These are phyloP conservation scores for Macroglossus sobrinus DNA, from an alignment of 2,113 vertebrate species.

Conservation along the genomic window DNA sequence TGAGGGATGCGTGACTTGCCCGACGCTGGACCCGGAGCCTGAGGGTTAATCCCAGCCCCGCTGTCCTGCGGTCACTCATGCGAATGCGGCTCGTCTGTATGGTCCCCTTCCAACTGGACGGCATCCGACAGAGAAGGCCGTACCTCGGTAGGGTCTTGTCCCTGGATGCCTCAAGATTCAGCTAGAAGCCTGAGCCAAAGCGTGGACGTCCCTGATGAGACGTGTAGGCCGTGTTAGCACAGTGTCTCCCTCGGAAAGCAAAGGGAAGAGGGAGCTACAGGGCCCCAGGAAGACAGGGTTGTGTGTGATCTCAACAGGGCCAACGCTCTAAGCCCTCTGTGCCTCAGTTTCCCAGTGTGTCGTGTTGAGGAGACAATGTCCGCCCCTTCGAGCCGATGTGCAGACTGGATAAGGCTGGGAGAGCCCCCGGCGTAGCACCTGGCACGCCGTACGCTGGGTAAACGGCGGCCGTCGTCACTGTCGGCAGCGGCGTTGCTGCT, in stretches of 20 bases:
- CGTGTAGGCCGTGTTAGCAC: not conserved
- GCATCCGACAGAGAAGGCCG: fast-evolving
- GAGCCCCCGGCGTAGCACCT: not conserved
- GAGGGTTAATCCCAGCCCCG: not conserved
- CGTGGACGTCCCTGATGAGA: not conserved
- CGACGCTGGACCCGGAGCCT: not conserved
- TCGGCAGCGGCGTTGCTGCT: not conserved
- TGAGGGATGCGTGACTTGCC: not conserved
- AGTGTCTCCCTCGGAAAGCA: not conserved
- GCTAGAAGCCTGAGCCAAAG: not conserved
- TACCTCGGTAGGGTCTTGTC: too few species aligned
- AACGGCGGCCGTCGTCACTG: fast-evolving
- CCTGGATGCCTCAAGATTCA: not conserved
- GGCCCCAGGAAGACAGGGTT: not conserved
- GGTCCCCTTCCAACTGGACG: not conserved
- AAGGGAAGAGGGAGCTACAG: not conserved
- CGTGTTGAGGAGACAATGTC: not conserved
- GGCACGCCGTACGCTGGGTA: fast-evolving
- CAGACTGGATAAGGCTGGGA: not conserved
- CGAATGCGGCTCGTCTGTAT: too few species aligned
- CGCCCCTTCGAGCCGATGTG: fast-evolving
- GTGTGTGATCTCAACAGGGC: not conserved
- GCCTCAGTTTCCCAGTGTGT: not conserved
- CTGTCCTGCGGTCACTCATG: fast-evolving
- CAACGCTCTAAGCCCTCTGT: not conserved